Evolutionary conservation across 92 coral and sea anemone genomes (phyloP).

Genomic region (Umimayanthus kanabou): DNA sequence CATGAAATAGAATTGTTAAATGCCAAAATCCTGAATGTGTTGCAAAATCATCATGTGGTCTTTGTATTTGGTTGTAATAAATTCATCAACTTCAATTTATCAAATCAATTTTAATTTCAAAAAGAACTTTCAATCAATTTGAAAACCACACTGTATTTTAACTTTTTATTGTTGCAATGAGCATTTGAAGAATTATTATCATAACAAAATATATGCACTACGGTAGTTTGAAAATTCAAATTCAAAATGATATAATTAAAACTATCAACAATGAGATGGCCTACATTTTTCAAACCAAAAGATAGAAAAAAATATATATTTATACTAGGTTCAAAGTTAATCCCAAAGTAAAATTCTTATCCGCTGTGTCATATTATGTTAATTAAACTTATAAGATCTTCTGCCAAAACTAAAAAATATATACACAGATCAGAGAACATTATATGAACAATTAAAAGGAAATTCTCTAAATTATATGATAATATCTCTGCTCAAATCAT

Average conservation of each 20-base stretch:
- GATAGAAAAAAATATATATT: not conserved
- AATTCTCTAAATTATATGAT: not conserved
- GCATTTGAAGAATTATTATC: not conserved
- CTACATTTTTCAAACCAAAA: no score
- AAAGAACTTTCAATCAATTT: conserved; percentile 4
- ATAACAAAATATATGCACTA: not conserved
- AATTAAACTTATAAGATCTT: not conserved
- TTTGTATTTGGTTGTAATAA: no score
- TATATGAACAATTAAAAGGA: conserved; percentile 1
- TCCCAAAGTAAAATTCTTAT: not conserved
- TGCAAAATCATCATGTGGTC: not conserved
- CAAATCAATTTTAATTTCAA: not conserved
- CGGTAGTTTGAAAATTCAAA: not conserved
- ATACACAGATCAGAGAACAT: not conserved
- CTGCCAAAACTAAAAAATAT: not conserved
- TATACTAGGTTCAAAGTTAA: no score
- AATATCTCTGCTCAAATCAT: not conserved
- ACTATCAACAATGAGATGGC: not conserved
- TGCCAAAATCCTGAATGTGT: not conserved
- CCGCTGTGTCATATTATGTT: not conserved
- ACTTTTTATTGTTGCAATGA: not conserved
- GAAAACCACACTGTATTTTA: not conserved
- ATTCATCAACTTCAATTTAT: not conserved
- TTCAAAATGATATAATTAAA: no score
- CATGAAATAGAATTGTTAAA: not conserved